A percentile compares a stretch with the other conserved stretches of the same genome.
phyloP scores from a whole-genome alignment of 1,140 invertebrate genomes.

The Atta cephalotes region DNA sequence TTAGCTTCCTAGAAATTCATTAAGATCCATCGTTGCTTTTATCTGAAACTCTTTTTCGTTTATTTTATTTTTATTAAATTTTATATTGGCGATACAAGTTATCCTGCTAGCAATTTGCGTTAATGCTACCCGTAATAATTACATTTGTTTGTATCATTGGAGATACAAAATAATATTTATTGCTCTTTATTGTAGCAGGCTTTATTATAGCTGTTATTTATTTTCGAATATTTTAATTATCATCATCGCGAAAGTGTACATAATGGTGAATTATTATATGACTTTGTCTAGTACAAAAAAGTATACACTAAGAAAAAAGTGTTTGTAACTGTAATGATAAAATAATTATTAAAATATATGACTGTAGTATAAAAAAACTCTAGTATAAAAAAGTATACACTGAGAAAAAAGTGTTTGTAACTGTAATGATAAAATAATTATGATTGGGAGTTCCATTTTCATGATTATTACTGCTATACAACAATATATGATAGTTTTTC shows the following conservation, averaged over 20 bases:
- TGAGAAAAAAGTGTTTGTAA: too few species aligned
- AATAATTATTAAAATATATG: background rate
- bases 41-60: background rate
- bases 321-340: too few species aligned
- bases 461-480: too few species aligned
- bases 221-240: slow-evolving; percentile 39
- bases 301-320: too few species aligned
- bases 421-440: too few species aligned
- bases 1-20: slow-evolving; percentile 58
- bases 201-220: slow-evolving; percentile 24
- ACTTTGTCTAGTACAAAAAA: background rate
- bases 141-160: slow-evolving; percentile 28
- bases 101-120: slow-evolving; percentile 24
- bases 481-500: too few species aligned
- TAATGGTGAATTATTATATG: background rate
- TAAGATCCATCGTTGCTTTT: slow-evolving; percentile 35
- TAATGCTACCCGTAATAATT: slow-evolving; percentile 50
- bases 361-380: background rate
- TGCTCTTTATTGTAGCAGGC: background rate
- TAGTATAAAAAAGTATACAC: background rate
- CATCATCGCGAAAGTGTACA: background rate
- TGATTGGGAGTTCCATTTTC: too few species aligned
- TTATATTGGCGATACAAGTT: background rate
- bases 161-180: slow-evolving; percentile 35
- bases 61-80: slow-evolving; percentile 47